These are phyloP conservation scores for Leistus spinibarbis DNA, from an alignment of 2,888 invertebrate genomes.

Conservation along the genomic window DNA sequence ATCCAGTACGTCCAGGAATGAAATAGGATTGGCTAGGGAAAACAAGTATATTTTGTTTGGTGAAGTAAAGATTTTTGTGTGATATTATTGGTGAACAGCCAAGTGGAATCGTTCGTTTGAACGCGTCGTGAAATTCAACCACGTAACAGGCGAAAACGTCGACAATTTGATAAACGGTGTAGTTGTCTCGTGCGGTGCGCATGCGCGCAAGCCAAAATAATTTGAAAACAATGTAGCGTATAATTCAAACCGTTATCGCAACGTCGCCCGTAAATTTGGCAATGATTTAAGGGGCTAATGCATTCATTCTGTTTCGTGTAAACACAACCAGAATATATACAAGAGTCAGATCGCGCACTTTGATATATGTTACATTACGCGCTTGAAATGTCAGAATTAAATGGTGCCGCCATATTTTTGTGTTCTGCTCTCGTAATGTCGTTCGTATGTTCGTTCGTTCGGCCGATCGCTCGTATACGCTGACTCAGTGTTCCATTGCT, in stretches of 20 bases:
- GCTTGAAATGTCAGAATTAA: conserved; percentile 35
- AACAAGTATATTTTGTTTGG: background rate
- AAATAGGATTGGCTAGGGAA: background rate
- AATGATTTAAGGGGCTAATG: conserved; percentile 52
- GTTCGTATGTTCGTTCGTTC: background rate
- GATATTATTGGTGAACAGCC: background rate
- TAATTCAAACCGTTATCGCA: conserved; percentile 54
- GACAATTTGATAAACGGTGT: background rate
- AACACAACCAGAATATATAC: conserved; percentile 44
- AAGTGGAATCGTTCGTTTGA: background rate
- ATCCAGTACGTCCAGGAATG: no score
- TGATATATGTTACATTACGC: conserved; percentile 36
- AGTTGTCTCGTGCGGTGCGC: background rate
- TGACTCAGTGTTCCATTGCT: background rate
- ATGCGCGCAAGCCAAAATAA: conserved; percentile 46
- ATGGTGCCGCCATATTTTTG: background rate
- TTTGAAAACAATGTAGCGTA: conserved; percentile 55
- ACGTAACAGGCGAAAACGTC: background rate
- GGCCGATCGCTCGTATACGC: background rate
- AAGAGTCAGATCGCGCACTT: background rate
- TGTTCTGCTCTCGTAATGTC: no score
- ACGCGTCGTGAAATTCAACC: background rate
- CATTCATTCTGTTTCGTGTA: conserved; percentile 51
- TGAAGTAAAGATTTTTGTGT: background rate
- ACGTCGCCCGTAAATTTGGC: conserved; percentile 50